These are phyloP conservation scores for Meiosimyza platycephala DNA, from an alignment of 2,888 invertebrate genomes.

Conservation along the genomic window DNA sequence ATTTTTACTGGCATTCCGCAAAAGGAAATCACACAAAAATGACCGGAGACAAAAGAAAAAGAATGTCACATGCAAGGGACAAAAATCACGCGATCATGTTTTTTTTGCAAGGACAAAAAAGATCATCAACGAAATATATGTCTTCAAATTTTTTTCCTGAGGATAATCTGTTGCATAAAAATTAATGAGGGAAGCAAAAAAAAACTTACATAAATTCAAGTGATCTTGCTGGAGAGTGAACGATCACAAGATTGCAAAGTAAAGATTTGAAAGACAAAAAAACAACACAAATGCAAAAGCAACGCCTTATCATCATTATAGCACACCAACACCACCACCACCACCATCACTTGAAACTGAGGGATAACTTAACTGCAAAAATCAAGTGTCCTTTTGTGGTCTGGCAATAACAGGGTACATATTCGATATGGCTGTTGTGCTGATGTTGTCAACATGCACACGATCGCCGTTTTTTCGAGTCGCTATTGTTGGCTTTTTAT, in stretches of 20 bases:
- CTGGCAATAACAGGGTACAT: not conserved
- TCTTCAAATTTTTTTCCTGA: not conserved
- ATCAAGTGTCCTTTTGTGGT: constrained; percentile 36
- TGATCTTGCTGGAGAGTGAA: constrained; percentile 34
- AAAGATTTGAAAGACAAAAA: constrained; percentile 23
- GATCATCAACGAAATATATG: not conserved
- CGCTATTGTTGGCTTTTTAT: not conserved
- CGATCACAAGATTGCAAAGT: constrained; percentile 14
- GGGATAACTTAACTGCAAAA: constrained; percentile 13
- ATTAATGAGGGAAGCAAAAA: constrained; percentile 3
- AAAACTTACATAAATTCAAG: constrained; percentile 41
- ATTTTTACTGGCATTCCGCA: constrained; percentile 21
- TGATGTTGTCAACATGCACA: constrained; percentile 21
- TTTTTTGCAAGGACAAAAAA: not conserved
- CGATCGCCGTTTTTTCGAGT: constrained; percentile 4
- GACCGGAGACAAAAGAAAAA: constrained; percentile 19
- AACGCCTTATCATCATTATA: constrained; percentile 39
- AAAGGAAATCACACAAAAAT: constrained; percentile 4
- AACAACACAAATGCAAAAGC: constrained; percentile 18
- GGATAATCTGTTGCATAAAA: constrained; percentile 14
- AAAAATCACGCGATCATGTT: constrained; percentile 39
- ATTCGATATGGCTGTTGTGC: not conserved
- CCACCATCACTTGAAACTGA: not conserved
- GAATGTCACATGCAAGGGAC: constrained; percentile 37
- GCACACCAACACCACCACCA: not conserved